These are phyloP conservation scores for Corythaeola cristata DNA, from an alignment of 2,113 vertebrate species.

Conservation along the genomic window DNA sequence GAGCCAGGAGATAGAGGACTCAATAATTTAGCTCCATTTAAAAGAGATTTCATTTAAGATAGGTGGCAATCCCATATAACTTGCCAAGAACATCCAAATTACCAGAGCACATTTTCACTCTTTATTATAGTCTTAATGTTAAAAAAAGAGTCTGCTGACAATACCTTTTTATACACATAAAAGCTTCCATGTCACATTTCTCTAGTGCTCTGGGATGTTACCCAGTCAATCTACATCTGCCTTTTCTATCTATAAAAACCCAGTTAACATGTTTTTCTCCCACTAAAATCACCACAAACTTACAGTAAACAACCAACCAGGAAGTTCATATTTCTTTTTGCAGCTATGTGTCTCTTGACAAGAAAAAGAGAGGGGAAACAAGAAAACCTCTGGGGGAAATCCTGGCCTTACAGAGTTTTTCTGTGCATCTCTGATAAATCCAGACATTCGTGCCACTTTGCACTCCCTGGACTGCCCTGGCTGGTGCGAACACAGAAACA, in stretches of 20 bases:
- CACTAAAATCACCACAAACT: background rate
- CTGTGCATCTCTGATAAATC: rapidly evolving
- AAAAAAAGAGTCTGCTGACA: background rate
- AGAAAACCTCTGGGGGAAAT: background rate
- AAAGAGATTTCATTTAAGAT: background rate
- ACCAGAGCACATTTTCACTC: background rate
- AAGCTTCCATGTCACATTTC: background rate
- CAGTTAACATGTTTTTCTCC: background rate
- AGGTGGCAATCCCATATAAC: background rate
- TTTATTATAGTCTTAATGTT: background rate
- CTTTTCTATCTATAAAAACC: background rate
- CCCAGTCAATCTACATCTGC: background rate
- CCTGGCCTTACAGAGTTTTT: background rate
- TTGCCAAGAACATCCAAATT: background rate
- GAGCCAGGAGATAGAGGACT: background rate
- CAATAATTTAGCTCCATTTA: background rate
- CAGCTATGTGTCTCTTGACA: background rate
- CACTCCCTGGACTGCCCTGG: background rate
- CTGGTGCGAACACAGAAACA: background rate
- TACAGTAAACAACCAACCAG: background rate
- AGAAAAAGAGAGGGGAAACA: background rate
- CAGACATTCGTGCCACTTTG: background rate
- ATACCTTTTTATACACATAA: background rate
- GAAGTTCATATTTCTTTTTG: background rate
- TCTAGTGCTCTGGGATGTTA: background rate